These are phyloP conservation scores for Crocuta crocuta DNA, from an alignment of 2,113 vertebrate species.

Conservation along the genomic window DNA sequence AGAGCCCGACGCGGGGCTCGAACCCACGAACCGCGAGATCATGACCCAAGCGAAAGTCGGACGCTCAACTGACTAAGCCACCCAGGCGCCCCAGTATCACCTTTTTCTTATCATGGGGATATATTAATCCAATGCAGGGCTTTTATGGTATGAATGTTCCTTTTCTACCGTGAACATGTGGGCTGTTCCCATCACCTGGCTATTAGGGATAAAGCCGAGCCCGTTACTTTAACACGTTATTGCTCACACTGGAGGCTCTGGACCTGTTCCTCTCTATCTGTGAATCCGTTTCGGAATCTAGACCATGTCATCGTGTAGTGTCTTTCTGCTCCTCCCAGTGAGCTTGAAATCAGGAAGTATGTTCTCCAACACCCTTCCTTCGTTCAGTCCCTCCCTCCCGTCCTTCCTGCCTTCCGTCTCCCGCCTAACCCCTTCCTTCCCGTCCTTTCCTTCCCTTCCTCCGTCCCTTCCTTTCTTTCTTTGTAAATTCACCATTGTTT, in stretches of 20 bases:
- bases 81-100: no score
- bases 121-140: not conserved
- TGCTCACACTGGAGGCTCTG: not conserved
- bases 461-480: not conserved
- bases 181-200: no score
- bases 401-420: not conserved
- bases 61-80: no score
- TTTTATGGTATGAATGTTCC: not conserved
- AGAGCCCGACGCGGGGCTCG: no score
- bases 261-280: not conserved
- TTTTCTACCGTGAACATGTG: not conserved
- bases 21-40: no score
- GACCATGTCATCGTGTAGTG: not conserved
- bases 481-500: not conserved
- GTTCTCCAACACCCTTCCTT: not conserved
- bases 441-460: not conserved
- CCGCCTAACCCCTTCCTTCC: not conserved
- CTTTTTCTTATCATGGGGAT: not conserved
- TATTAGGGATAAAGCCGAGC: not conserved
- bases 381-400: not conserved
- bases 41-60: no score
- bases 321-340: not conserved
- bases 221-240: not conserved
- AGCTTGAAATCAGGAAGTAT: not conserved
- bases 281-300: not conserved